Evolutionary conservation across 1,140 invertebrate species (phyloP).

Genomic region (Drosophila ananassae): DNA sequence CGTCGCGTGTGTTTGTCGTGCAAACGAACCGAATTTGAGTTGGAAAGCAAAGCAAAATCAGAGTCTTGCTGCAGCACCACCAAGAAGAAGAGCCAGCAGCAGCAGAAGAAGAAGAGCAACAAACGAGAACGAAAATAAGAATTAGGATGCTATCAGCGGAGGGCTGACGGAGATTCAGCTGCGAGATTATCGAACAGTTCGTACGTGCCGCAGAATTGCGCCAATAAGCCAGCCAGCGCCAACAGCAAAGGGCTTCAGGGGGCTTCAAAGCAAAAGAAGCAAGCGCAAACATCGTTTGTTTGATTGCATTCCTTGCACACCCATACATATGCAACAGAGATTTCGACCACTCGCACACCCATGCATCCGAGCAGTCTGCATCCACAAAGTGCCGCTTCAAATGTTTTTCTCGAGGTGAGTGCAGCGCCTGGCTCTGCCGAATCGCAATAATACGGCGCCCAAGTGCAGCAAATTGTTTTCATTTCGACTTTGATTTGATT

Average conservation of each 20-base stretch:
- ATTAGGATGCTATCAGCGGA: background rate
- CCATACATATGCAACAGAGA: slow-evolving; percentile 66
- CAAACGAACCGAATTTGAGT: background rate
- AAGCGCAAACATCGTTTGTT: slow-evolving; percentile 52
- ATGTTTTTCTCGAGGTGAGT: slow-evolving; percentile 70
- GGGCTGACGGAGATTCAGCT: background rate
- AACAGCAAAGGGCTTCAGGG: slow-evolving; percentile 28
- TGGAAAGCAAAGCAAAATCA: slow-evolving; percentile 26
- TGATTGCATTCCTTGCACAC: slow-evolving; percentile 62
- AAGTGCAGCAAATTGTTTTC: slow-evolving; percentile 60
- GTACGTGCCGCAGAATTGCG: slow-evolving; percentile 75
- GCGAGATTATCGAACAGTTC: slow-evolving; percentile 38
- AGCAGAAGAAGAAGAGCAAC: background rate
- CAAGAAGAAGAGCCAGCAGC: slow-evolving; percentile 3
- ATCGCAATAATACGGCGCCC: background rate
- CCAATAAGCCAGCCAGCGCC: slow-evolving; percentile 70
- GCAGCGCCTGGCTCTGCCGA: slow-evolving; percentile 22
- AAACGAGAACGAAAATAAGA: background rate
- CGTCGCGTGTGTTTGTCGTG: background rate
- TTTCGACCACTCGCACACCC: slow-evolving; percentile 52
- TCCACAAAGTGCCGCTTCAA: slow-evolving; percentile 56
- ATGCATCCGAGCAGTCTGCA: slow-evolving; percentile 66
- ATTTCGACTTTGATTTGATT: slow-evolving; percentile 38
- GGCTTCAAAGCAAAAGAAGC: slow-evolving; percentile 2
- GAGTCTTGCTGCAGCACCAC: slow-evolving; percentile 27